Base-by-base conservation (phyloP, 2,888 invertebrate genomes). In the Hymenopus coronatus region DNA sequence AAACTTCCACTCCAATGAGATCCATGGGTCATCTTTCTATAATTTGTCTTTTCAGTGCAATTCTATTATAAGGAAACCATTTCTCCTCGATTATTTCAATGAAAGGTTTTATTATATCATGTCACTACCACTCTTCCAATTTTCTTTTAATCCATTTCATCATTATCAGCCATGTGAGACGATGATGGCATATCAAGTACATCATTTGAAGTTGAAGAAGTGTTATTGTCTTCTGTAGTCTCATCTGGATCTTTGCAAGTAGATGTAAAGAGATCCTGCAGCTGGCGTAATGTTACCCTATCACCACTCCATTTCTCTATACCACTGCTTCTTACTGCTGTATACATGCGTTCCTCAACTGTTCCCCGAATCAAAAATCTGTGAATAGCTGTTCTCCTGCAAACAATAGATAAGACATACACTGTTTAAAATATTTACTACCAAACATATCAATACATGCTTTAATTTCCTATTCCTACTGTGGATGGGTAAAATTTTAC, bases 301-400 rank as follows among this genome's bases (percentile, higher is more conserved):
- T 93, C 93, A 89, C 92, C 92, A 88, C 93, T 92, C 94, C 94
- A 94, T 90, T 92, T 92, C 40, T 92, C 92, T 3, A 92, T 92
- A 83, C 93, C 93, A 25, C 93, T 92, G 25, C 54, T 70, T 40
- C 94, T 93, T 6, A 94, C 93, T 8, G 94, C 94, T 88, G 94
- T 92, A 90, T 94, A 93, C 90, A 97, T 95, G 89, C 95, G 94
- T 92, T 97, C 96, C 92, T 97, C 97, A 28, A 97, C 96, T 0
- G 97, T 96, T 90, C 94, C 94, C 89, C 93, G 93, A 15, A 96
- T 95, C 86, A 97, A 93, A 92, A 97, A 96, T 88, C 96, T 95
- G 93, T 97, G 96, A 0, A 97, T 96, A 82, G 94, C 94, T 0
- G 97, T 97, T 82, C 94, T 93, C 91, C 95, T 95, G 92, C 93